Evolutionary conservation across 1,140 invertebrate genomes (phyloP).

Genomic region (Oscheius sp.): DNA sequence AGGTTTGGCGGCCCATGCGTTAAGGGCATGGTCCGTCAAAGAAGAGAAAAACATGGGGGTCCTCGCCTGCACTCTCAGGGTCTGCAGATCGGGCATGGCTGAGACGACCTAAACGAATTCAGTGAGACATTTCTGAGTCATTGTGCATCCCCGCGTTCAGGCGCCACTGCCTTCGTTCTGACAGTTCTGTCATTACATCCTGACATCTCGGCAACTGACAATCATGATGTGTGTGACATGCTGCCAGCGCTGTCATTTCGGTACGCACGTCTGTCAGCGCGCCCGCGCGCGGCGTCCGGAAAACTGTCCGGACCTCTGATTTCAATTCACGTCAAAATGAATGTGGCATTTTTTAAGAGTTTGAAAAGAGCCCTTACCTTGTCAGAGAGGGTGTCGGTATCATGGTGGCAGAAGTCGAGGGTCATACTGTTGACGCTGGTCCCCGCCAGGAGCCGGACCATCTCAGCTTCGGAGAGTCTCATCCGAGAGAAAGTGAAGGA

Average conservation of each 20-base stretch:
- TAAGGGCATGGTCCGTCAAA: background rate
- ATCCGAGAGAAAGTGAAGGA: background rate
- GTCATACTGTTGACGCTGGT: background rate
- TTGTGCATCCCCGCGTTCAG: background rate
- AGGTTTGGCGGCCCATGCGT: background rate
- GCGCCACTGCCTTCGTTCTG: background rate
- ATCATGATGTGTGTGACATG: constrained; percentile 2
- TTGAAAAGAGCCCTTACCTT: background rate
- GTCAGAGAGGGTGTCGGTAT: background rate
- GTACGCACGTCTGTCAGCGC: constrained; percentile 2
- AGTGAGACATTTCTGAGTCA: background rate
- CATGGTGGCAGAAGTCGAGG: constrained; percentile 1
- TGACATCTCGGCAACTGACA: constrained; percentile 8
- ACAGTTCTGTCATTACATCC: constrained; percentile 13
- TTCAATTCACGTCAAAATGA: too few species aligned
- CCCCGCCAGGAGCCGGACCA: background rate
- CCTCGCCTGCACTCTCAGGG: background rate
- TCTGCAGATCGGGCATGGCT: background rate
- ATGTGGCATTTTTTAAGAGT: background rate
- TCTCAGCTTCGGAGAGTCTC: background rate
- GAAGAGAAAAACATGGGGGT: background rate
- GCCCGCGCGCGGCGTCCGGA: background rate
- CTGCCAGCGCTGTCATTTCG: constrained; percentile 12
- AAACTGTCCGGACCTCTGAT: too few species aligned
- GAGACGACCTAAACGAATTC: background rate